Percentiles rank a stretch among this genome's conserved stretches.
phyloP scores from a whole-genome alignment of 2,113 vertebrate species.

The Engraulis encrasicolus region DNA sequence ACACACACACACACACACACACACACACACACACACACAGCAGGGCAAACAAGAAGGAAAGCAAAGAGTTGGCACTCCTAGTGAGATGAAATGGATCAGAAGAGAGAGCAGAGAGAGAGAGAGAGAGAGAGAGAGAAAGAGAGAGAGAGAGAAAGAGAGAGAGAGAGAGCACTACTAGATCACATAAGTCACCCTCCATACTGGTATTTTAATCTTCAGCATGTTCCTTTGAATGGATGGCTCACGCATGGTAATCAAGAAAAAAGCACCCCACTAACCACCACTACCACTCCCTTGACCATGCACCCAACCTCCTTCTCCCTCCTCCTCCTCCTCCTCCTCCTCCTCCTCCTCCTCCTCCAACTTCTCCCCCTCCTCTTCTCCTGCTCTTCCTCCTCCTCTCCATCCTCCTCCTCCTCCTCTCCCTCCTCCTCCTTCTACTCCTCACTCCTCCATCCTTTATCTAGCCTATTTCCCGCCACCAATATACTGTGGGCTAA shows the following conservation, averaged over 20 bases:
- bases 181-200: constrained; percentile 12
- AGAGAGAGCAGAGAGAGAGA: too few relatives aligned
- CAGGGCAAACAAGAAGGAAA: constrained; percentile 20
- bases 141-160: too few relatives aligned
- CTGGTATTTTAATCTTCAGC: constrained; percentile 37
- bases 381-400: too few relatives aligned
- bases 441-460: too few relatives aligned
- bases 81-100: constrained; percentile 10
- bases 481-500: constrained; percentile 62
- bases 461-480: constrained; percentile 56
- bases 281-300: too few relatives aligned
- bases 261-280: constrained; percentile 54
- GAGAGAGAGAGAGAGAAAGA: too few relatives aligned
- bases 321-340: constrained; percentile 7
- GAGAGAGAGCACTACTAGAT: not conserved
- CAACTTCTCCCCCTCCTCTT: too few relatives aligned
- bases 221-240: constrained; percentile 29
- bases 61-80: constrained; percentile 21
- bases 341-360: too few relatives aligned
- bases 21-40: not conserved
- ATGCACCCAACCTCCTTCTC: constrained; percentile 5
- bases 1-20: too few relatives aligned
- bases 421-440: too few relatives aligned
- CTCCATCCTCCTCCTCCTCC: too few relatives aligned
- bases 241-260: constrained; percentile 65